Base-by-base conservation (phyloP, 2,797 vertebrate species). In the Sus cebifrons region DNA sequence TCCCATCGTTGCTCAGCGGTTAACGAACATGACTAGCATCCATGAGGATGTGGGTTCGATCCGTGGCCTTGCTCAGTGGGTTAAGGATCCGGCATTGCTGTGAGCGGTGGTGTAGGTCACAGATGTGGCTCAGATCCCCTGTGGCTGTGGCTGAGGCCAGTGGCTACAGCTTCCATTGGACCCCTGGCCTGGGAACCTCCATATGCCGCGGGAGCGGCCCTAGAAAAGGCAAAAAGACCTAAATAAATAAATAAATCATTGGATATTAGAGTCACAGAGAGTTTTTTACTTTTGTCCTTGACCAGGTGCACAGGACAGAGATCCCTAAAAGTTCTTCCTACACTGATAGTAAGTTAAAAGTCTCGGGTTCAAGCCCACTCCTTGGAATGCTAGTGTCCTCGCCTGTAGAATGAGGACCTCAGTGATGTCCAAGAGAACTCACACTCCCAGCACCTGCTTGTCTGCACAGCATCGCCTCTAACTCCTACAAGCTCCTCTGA, bases 281-380 rank as follows among this genome's bases (percentile, higher is more conserved):
- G 44, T 32, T 73, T 73, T 89, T 92, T 60, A 29, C 67, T 65
- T 86, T 92, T 82, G 14, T 86, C 15, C 56, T 81, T 67, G 27
- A 56, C 27, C 16, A 5, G 44, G n/a, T 29, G 11, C 13, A 6
- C 5, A 29, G 16, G 56, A 67, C 73, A 92, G 49, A 70, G 27
- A 96, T 67, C 49, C 52, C 86, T 68, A 73, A 78, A 94, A 94
- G 21, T 78, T 65, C 68, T 85, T 89, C 71, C 23, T 56, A 74
- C 4, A n/a, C 36, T 62, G 36, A 71, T 16, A 87, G 54, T 17
- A 11, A 77, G 20, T 89, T 86, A 52, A 65, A 60, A 62, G 70
- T 67, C 20, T 14, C 14, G 21, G 14, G 29, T 73, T 97, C 49
- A 86, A 84, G 32, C 16, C 40, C 8, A 52, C 16, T 67, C 86